Conservation (phyloP, 2,113 vertebrate species). For the Leucosticte australis region DNA sequence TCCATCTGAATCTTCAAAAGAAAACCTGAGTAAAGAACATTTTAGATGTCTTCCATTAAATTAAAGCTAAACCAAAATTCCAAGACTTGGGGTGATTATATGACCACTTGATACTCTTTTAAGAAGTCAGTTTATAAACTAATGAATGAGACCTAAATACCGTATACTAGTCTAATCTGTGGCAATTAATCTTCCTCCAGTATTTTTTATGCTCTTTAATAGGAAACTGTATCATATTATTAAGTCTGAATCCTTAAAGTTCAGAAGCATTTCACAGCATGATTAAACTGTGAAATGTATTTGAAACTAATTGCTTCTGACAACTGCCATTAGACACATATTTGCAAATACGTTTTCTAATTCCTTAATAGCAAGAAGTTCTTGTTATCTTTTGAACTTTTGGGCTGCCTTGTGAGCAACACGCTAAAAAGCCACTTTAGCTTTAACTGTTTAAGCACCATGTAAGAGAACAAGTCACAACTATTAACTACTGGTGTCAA, state of each 20-base stretch:
- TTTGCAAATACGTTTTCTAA: conserved; percentile 33
- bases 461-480: neutral
- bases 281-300: conserved; percentile 43
- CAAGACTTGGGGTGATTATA: neutral
- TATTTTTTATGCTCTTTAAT: conserved; percentile 3
- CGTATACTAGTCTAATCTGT: neutral
- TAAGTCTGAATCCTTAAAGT: conserved; percentile 31
- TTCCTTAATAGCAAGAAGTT: neutral
- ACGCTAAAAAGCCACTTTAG: neutral
- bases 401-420: neutral
- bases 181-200: conserved; percentile 14
- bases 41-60: neutral
- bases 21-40: neutral
- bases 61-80: neutral
- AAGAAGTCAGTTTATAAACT: neutral
- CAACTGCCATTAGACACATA: conserved; percentile 30
- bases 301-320: conserved; percentile 60
- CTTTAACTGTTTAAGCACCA: neutral
- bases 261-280: conserved; percentile 26
- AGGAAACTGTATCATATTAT: conserved; percentile 1
- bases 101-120: neutral
- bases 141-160: conserved; percentile 25
- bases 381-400: conserved; percentile 19
- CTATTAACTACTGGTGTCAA: neutral
- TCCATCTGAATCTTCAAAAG: neutral